phyloP scores from a whole-genome alignment of 2,797 vertebrate species.

The Heteromormyrus szaboi region DNA sequence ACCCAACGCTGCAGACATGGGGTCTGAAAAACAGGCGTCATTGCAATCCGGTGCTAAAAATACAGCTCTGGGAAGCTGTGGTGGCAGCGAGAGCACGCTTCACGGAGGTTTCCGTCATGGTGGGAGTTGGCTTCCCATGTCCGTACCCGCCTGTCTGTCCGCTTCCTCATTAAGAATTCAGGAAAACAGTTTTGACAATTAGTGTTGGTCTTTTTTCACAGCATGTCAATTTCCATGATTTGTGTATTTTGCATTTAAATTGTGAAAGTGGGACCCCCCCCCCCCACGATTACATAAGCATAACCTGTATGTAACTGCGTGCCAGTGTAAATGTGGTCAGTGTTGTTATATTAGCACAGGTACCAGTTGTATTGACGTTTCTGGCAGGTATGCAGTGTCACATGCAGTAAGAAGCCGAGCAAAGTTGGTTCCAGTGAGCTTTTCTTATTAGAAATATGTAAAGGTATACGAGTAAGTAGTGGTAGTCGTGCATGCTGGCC shows the following conservation, averaged over 20 bases:
- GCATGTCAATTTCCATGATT: neutral
- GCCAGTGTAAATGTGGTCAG: neutral
- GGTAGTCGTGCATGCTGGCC: neutral
- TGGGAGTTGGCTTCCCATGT: neutral
- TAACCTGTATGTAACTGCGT: too few species aligned
- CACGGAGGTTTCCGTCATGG: neutral
- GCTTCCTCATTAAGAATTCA: neutral
- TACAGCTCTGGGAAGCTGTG: neutral
- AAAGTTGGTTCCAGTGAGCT: neutral
- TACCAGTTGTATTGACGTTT: neutral
- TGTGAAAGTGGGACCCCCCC: neutral
- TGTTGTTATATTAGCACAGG: neutral
- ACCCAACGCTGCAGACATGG: neutral
- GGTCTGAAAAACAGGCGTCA: neutral
- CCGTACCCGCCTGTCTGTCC: neutral
- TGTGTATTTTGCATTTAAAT: neutral
- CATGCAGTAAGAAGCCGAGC: neutral
- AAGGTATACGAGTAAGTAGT: neutral
- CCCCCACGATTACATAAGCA: neutral
- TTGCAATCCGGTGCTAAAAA: neutral
- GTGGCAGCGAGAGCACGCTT: neutral
- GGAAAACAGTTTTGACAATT: neutral
- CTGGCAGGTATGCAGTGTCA: neutral
- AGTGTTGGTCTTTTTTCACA: neutral
- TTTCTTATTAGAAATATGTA: neutral